Evolutionary conservation across 2,797 vertebrate genomes (phyloP).

Genomic region (Neomorphus geoffroyi): DNA sequence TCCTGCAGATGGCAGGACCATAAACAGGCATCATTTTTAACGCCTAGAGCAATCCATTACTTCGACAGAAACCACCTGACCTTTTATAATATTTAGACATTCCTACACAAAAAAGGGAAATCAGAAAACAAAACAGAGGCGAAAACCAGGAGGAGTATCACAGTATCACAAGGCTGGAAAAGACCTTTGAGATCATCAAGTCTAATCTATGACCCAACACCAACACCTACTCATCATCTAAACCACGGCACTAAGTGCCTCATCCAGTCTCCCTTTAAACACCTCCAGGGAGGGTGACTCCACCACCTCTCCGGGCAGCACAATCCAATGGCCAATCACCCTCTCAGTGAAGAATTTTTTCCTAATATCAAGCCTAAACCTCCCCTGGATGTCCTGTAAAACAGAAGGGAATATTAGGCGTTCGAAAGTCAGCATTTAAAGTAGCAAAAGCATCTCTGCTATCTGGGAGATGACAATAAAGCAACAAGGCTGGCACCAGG

Average conservation of each 20-base stretch:
- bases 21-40: conserved; percentile 54
- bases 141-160: neutral
- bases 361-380: too few species aligned
- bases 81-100: conserved; percentile 46
- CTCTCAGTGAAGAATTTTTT: too few species aligned
- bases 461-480: neutral
- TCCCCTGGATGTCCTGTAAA: neutral
- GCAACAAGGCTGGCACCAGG: neutral
- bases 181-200: too few species aligned
- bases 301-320: too few species aligned
- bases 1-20: conserved; percentile 52
- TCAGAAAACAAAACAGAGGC: neutral
- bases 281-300: too few species aligned
- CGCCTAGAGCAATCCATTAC: conserved; percentile 38
- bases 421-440: neutral
- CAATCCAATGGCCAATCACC: too few species aligned
- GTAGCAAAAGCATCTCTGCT: neutral
- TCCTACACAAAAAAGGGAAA: neutral
- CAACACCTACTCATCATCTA: too few species aligned
- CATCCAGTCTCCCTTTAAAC: too few species aligned
- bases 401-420: neutral
- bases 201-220: too few species aligned
- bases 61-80: conserved; percentile 52
- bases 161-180: too few species aligned
- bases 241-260: too few species aligned